Evolutionary conservation across 2,113 vertebrate genomes (phyloP), one percentile per base, ranked within the genome.

Genomic region (Chaenocephalus aceratus): DNA sequence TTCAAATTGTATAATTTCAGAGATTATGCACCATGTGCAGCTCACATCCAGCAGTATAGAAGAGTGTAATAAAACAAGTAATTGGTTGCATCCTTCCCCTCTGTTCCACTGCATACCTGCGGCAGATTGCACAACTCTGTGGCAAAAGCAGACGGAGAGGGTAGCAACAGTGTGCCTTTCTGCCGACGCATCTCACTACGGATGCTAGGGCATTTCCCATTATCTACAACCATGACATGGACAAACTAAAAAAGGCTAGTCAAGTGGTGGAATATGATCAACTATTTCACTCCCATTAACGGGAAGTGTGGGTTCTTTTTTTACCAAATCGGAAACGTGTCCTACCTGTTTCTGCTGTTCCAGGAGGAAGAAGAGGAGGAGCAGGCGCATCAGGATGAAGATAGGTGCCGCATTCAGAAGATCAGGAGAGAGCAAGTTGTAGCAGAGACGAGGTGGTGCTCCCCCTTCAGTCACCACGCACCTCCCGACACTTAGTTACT

Each of bases 261-360:
- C 12, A 65, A 30, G 60, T 59, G 64, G 53, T 56, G 44, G 1
- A 65, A 44, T n/a, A 26, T 23, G 10, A 56, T 56, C 15, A 6
- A 76, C 66, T 0, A 51, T 21, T 60, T 53, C 61, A 8, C 44
- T 48, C 48, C 23, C 56, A 49, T 51, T 53, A 23, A 59, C 30
- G 62, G 64, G 26, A 72, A 68, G 18, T 71, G 58, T 80, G 61
- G 48, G 72, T 57, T 65, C 53, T 52, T 3, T 66, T 67, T 41
- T 16, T 51, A 3, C 14, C 21, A 13, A 73, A 66, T 79, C 21
- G 44, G 69, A 61, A 74, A 77, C 65, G 49, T 74, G 65, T 89
- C 90, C 64, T 92, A 92, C 90, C 92, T 88, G 89, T 78, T 62
- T 73, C 63, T 81, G 79, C 56, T 54, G 79, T 48, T 85, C 80